A percentile compares a stretch with the other conserved stretches of the same genome.
These are phyloP conservation scores for Amaurobius ferox DNA, from an alignment of 2,888 invertebrate species.

Conservation along the genomic window DNA sequence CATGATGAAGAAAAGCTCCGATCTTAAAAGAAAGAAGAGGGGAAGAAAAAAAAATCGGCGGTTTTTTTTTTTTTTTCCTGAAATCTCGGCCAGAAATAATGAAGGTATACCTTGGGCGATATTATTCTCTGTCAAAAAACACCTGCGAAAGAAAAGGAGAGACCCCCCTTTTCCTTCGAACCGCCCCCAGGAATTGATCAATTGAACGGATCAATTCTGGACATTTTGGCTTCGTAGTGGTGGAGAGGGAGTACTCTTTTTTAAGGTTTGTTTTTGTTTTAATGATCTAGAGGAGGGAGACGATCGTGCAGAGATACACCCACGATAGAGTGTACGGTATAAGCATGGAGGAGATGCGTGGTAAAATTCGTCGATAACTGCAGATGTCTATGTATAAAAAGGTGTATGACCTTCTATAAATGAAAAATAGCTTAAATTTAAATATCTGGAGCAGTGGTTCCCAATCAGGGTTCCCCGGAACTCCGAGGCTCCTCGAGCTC, in stretches of 20 bases:
- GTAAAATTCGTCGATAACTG: no score
- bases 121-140: slow-evolving; percentile 69
- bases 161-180: slow-evolving; percentile 14
- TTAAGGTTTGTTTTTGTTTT: neutral
- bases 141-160: slow-evolving; percentile 38
- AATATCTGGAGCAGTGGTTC: no score
- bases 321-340: neutral
- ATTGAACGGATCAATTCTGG: slow-evolving; percentile 16
- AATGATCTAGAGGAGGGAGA: neutral
- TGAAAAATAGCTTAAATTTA: no score
- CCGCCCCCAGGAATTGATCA: slow-evolving; percentile 14
- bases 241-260: neutral
- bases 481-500: no score
- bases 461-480: no score
- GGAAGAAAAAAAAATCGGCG: neutral
- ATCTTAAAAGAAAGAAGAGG: neutral
- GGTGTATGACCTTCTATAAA: no score
- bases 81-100: slow-evolving; percentile 50
- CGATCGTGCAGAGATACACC: neutral
- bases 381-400: no score
- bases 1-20: slow-evolving; percentile 6
- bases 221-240: slow-evolving; percentile 10
- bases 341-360: neutral
- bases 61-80: neutral
- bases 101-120: slow-evolving; percentile 51